A percentile compares a stretch with the other conserved stretches of the same genome.
Evolutionary conservation across 1,140 invertebrate genomes (phyloP).

Genomic region (Luehdorfia chinensis): DNA sequence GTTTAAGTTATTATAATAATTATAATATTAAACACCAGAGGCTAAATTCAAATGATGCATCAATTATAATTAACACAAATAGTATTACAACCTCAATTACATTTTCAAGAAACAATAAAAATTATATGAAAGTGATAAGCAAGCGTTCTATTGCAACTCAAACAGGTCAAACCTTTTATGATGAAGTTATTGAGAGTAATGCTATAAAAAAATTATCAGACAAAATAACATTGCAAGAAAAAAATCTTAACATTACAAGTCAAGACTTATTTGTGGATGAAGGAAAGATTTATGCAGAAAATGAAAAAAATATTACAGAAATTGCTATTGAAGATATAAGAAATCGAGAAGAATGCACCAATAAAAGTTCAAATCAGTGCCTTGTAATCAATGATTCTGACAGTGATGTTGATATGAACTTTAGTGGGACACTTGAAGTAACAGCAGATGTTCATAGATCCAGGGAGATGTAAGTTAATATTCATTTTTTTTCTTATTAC

Average conservation of each 20-base stretch:
- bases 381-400: slow-evolving; percentile 50
- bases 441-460: slow-evolving; percentile 46
- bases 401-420: slow-evolving; percentile 31
- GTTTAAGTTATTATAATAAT: slow-evolving; percentile 11
- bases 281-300: background rate
- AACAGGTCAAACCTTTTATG: slow-evolving; percentile 38
- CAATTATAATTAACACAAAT: slow-evolving; percentile 38
- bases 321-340: slow-evolving; percentile 2
- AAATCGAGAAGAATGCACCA: background rate
- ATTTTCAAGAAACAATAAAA: slow-evolving; percentile 22
- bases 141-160: slow-evolving; percentile 40
- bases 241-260: slow-evolving; percentile 15
- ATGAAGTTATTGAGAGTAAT: too few relatives aligned
- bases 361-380: background rate
- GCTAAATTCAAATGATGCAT: slow-evolving; percentile 27
- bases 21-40: slow-evolving; percentile 5
- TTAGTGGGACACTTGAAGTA: slow-evolving; percentile 30
- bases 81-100: slow-evolving; percentile 39
- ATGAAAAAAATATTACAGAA: background rate
- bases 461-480: slow-evolving; percentile 42
- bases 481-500: slow-evolving; percentile 1
- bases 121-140: slow-evolving; percentile 11
- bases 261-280: slow-evolving; percentile 28
- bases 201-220: background rate
- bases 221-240: too few relatives aligned